These are phyloP conservation scores for Onychomys leucogaster DNA, from an alignment of 2,797 vertebrate species.

Conservation along the genomic window DNA sequence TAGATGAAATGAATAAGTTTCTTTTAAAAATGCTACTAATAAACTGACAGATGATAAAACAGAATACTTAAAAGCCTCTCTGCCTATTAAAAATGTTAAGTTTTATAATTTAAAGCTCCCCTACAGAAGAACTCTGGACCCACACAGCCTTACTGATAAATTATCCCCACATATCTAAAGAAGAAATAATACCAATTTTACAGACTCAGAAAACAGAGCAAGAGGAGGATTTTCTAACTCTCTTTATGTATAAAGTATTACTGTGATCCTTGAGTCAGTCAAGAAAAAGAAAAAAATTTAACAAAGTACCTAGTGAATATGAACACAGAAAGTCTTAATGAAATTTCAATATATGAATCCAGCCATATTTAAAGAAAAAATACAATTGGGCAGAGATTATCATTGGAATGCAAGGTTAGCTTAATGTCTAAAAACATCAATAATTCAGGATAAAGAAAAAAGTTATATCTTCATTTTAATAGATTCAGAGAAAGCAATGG, in stretches of 20 bases:
- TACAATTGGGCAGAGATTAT: not conserved
- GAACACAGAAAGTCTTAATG: not conserved
- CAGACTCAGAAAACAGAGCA: not conserved
- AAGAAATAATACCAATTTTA: not conserved
- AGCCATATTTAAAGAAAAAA: not conserved
- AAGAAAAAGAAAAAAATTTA: not conserved
- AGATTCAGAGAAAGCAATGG: not conserved
- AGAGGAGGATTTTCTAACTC: not conserved
- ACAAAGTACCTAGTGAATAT: not conserved
- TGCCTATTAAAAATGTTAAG: not conserved
- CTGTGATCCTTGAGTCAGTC: not conserved
- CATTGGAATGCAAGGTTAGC: slow-evolving; percentile 37
- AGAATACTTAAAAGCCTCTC: not conserved
- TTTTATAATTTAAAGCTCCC: slow-evolving; percentile 32
- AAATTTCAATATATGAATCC: not conserved
- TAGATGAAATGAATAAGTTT: slow-evolving; percentile 25
- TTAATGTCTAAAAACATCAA: not conserved
- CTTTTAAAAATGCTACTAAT: slow-evolving; percentile 16
- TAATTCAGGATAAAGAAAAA: not conserved
- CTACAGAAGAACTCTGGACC: not conserved
- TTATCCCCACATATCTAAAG: not conserved
- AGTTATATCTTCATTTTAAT: not conserved
- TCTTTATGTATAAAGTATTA: not conserved
- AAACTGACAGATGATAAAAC: slow-evolving; percentile 46
- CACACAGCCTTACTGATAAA: not conserved